Conservation (phyloP, 1,140 invertebrate genomes). For the Holcopasites calliopsidis region DNA sequence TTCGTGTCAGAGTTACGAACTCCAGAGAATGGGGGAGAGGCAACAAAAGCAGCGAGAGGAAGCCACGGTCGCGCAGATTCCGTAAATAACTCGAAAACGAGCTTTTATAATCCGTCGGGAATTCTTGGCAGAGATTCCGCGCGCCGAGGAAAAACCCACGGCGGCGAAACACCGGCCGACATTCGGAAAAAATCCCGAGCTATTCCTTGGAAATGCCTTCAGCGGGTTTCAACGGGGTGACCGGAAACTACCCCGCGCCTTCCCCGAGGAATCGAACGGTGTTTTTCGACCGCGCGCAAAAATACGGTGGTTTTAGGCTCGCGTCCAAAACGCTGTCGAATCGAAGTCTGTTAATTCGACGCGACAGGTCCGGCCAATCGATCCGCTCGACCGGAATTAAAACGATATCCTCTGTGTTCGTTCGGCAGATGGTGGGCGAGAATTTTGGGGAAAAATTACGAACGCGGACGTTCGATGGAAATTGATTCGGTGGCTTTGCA, state of each 20-base stretch:
- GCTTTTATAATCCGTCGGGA: conserved; percentile 30
- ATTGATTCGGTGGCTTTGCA: too few species aligned
- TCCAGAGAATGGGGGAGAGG: not conserved
- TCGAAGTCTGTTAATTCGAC: conserved; percentile 46
- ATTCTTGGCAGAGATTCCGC: conserved; percentile 39
- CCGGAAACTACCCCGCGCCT: conserved; percentile 4
- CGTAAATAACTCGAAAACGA: conserved; percentile 35
- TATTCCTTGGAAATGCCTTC: not conserved
- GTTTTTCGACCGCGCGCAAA: conserved; percentile 33
- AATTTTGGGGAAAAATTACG: conserved; percentile 1
- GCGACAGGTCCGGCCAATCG: conserved; percentile 41
- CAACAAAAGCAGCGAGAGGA: conserved; percentile 2
- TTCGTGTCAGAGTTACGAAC: not conserved
- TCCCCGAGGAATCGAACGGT: conserved; percentile 45
- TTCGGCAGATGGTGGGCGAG: conserved; percentile 24
- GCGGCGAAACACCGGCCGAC: not conserved
- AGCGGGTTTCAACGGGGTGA: not conserved
- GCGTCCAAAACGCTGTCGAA: conserved; percentile 45
- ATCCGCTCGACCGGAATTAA: conserved; percentile 26
- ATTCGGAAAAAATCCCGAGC: not conserved
- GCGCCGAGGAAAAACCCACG: not conserved
- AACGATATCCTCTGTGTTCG: not conserved
- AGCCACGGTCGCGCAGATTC: conserved; percentile 19
- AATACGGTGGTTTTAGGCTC: conserved; percentile 23
- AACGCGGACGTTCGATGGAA: not conserved